Percentiles rank a stretch among this genome's conserved stretches.
These are phyloP conservation scores for Rhadinocentrus ornatus DNA, from an alignment of 2,797 vertebrate species.

Conservation along the genomic window DNA sequence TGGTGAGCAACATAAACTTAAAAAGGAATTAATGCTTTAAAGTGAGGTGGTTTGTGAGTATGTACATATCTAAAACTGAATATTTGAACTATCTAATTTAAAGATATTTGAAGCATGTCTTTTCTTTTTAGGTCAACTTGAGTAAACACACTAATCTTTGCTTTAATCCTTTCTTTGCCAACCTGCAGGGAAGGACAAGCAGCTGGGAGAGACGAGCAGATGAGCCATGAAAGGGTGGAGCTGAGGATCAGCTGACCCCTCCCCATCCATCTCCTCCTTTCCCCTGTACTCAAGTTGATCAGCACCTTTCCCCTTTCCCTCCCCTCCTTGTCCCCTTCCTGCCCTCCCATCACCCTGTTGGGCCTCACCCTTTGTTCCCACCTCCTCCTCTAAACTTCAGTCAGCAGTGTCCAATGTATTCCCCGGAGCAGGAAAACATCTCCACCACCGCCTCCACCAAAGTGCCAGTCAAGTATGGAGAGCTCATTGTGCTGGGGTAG, in stretches of 20 bases:
- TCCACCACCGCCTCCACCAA: conserved; percentile 92
- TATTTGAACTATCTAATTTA: neutral
- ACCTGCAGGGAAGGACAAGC: conserved; percentile 59
- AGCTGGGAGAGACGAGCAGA: conserved; percentile 59
- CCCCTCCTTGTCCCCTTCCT: conserved; percentile 45
- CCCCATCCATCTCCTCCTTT: conserved; percentile 70
- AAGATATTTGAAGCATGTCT: neutral
- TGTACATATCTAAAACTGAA: neutral
- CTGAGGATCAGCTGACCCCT: conserved; percentile 82
- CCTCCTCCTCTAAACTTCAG: conserved; percentile 49
- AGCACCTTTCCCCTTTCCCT: conserved; percentile 44
- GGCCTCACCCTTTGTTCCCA: conserved; percentile 36
- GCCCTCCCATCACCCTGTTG: conserved; percentile 43
- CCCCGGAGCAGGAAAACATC: conserved; percentile 99
- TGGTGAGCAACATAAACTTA: too few relatives aligned
- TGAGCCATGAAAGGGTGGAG: conserved; percentile 85
- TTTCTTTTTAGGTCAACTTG: neutral
- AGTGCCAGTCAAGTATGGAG: conserved; percentile 99
- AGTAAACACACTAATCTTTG: conserved; percentile 33
- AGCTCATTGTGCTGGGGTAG: conserved; percentile 99
- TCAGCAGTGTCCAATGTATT: conserved; percentile 92
- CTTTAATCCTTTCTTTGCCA: conserved; percentile 31
- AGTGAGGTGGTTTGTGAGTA: neutral
- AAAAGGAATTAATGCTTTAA: too few relatives aligned
- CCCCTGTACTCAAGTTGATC: conserved; percentile 54